Evolutionary conservation across 2,888 invertebrate species (phyloP).

Genomic region (Tyria jacobaeae): DNA sequence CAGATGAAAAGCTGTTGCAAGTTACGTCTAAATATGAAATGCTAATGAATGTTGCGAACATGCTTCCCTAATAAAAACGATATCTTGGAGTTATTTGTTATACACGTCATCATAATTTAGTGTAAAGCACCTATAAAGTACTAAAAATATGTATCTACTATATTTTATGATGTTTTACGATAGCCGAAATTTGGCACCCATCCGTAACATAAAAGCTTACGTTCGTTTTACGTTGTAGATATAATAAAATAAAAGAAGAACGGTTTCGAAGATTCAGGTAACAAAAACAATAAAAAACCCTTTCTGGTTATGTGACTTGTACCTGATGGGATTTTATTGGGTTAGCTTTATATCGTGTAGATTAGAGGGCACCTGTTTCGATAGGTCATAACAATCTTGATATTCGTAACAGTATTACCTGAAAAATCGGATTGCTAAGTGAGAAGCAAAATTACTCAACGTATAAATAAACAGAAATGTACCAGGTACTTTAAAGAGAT

Average conservation of each 20-base stretch:
- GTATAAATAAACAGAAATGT: background rate
- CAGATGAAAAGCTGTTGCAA: conserved; percentile 22
- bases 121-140: conserved; percentile 49
- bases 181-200: background rate
- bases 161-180: background rate
- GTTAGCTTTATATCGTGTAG: background rate
- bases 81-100: conserved; percentile 27
- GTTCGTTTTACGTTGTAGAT: background rate
- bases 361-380: background rate
- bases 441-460: no score
- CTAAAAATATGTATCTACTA: conserved; percentile 42
- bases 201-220: conserved; percentile 50
- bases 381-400: background rate
- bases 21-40: conserved; percentile 22
- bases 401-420: no score
- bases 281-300: background rate
- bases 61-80: conserved; percentile 14
- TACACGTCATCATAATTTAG: conserved; percentile 43
- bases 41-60: conserved; percentile 17
- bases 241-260: background rate
- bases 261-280: background rate
- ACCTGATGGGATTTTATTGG: background rate
- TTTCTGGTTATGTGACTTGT: background rate
- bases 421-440: no score
- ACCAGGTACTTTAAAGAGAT: background rate